Evolutionary conservation across 2,797 vertebrate genomes (phyloP), one percentile per base, ranked within the genome.

Genomic region (Melanotaenia nigrans): DNA sequence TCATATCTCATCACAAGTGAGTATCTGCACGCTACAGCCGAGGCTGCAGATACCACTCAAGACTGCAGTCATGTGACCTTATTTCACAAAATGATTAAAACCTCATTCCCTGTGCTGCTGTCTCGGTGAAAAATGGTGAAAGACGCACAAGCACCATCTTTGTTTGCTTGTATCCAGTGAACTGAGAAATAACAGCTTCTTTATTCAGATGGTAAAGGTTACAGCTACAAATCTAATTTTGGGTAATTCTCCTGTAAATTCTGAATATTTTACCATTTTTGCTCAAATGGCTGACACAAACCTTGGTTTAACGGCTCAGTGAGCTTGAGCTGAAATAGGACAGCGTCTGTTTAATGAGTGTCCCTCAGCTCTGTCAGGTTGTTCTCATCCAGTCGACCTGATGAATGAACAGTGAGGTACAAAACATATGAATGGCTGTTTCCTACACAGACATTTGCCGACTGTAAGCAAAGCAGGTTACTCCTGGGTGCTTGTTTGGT

Each of bases 271-370:
- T 25, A n/a, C 1, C 6, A 24, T 12, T 61, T 68, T 45, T 79
- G 30, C 64, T 62, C 24, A 55, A 49, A 65, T 61, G 30, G 53
- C 42, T 2, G 61, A 71, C 67, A 67, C 67, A 57, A 56, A 28
- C 6, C 45, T 30, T 1, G 64, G 62, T 81, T 80, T 82, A 78
- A 79, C 20, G 68, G 45, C 14, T 68, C 72, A 79, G 30, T 33
- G 74, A 74, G 57, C 51, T 9, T 22, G 72, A 18, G 62, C 72
- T 77, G 71, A 81, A 84, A 79, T 45, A 60, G 71, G 64, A 62
- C 68, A 1, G 60, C 71, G 69, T 69, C 62, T n/a, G 69, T 85
- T 86, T 78, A 88, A 88, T 82, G 80, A 88, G 67, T 68, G 56
- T 71, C 77, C 70, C 58, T 59, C 68, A 32, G 72, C 62, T 35